A percentile compares a stretch with the other conserved stretches of the same genome.
phyloP scores from a whole-genome alignment of 2,888 invertebrate species.

The Agrotis puta region DNA sequence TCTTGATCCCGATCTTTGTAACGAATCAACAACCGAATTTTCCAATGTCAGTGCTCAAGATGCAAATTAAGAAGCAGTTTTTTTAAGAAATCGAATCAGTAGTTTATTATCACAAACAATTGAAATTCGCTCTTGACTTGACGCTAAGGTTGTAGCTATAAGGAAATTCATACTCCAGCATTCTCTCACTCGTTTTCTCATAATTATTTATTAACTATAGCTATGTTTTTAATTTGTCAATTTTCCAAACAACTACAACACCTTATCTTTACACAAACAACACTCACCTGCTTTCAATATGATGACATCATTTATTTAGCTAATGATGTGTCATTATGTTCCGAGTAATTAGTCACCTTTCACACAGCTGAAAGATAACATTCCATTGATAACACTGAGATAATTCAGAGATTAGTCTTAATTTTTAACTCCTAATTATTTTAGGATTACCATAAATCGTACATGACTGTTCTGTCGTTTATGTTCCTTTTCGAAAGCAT shows the following conservation, averaged over 20 bases:
- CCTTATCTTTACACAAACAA: slow-evolving; percentile 29
- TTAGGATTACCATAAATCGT: not conserved
- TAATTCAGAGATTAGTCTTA: slow-evolving; percentile 21
- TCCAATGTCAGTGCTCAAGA: too few relatives aligned
- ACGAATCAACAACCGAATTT: too few relatives aligned
- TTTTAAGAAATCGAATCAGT: too few relatives aligned
- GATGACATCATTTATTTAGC: slow-evolving; percentile 18
- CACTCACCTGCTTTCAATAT: slow-evolving; percentile 12
- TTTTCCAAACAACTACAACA: slow-evolving; percentile 3
- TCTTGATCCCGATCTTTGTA: too few relatives aligned
- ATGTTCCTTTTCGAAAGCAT: not conserved
- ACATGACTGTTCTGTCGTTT: not conserved
- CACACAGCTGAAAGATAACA: slow-evolving; percentile 20
- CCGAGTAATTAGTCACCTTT: slow-evolving; percentile 27
- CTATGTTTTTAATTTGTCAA: slow-evolving; percentile 6
- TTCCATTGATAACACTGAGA: slow-evolving; percentile 19
- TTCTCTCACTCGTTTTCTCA: too few relatives aligned
- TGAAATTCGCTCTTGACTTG: too few relatives aligned
- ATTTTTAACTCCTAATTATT: not conserved
- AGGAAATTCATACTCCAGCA: too few relatives aligned
- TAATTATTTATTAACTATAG: too few relatives aligned
- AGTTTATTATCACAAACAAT: too few relatives aligned
- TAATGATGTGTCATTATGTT: slow-evolving; percentile 3
- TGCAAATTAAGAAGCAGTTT: too few relatives aligned
- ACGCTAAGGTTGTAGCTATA: too few relatives aligned